These are phyloP conservation scores for Nephrotoma appendiculata DNA, from an alignment of 2,888 invertebrate genomes.

Conservation along the genomic window DNA sequence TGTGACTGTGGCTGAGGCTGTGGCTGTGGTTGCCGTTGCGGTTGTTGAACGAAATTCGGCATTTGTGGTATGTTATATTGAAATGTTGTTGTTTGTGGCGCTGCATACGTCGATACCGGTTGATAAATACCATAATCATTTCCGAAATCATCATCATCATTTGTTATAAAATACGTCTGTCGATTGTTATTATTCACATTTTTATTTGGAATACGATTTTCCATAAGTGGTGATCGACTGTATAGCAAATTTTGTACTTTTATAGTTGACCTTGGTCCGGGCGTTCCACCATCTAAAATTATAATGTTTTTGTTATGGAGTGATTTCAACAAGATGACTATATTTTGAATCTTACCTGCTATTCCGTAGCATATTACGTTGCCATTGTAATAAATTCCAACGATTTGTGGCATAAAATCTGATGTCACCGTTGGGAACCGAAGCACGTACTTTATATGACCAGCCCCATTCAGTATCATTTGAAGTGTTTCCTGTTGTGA, in stretches of 20 bases:
- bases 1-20: not conserved
- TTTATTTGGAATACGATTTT: not conserved
- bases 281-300: not conserved
- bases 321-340: not conserved
- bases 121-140: not conserved
- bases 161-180: not conserved
- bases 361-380: conserved; percentile 41
- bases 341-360: conserved; percentile 31
- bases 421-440: conserved; percentile 39
- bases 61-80: not conserved
- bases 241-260: not conserved
- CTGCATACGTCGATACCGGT: not conserved
- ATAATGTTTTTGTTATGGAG: not conserved
- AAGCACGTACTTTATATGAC: conserved; percentile 36
- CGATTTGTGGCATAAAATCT: conserved; percentile 39
- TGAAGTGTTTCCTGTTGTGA: conserved; percentile 16
- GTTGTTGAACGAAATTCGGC: not conserved
- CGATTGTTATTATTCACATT: not conserved
- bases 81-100: not conserved
- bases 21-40: not conserved
- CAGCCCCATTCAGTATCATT: conserved; percentile 23
- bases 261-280: not conserved
- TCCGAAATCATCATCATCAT: not conserved
- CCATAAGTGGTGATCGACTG: not conserved
- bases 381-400: conserved; percentile 41